Evolutionary conservation across 2,797 vertebrate genomes (phyloP), one percentile per base, ranked within the genome.

Genomic region (Bryconaethiops microstoma): DNA sequence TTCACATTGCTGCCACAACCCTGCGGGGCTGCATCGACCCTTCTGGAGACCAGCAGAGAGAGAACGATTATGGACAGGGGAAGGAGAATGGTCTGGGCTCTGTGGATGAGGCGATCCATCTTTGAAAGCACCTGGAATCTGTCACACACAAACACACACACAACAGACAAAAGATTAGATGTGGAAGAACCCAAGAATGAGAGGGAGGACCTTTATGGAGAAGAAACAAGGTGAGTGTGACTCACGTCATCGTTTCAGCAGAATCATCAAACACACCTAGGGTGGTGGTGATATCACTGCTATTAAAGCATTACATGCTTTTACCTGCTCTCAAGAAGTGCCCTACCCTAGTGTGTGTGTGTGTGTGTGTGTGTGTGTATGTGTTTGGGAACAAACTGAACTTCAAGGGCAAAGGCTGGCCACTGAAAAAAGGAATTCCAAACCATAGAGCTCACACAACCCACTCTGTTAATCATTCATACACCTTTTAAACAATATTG

Each of bases 1-100:
- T 90, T 87, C 86, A 99, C 83, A 48, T 93, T 86, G 0, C 92
- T 55, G 79, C 95, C 88, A 0, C 98, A 99, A 67, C 97, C 97
- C 6, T 0, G 0, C 9, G 83, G 0, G 17, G 85, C 85, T 35
- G 0, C 17, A 89, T 92, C 71, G 87, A 83, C 0, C 6, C 88
- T 89, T 35, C 81, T 84, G 0, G 90, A n/a, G 7, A 57, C 82
- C 2, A 54, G 80, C 8, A 83, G 57, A 73, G 71, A 12, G 55
- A 45, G 42, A 50, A 78, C 7, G 23, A 73, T 14, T 8, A 62
- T 4, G 70, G 4, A 77, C 19, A 42, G 88, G 76, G 73, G 67
- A 72, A 90, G 79, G 62, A 89, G 62, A 74, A 92, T 17, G 23
- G 81, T 83, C 2, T 87, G 72, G 63, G 42, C 85, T n/a, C 71